Percentiles rank a stretch among this genome's conserved stretches.
These are phyloP conservation scores for Trachelipus rathkii DNA, from an alignment of 1,140 invertebrate genomes.

Conservation along the genomic window DNA sequence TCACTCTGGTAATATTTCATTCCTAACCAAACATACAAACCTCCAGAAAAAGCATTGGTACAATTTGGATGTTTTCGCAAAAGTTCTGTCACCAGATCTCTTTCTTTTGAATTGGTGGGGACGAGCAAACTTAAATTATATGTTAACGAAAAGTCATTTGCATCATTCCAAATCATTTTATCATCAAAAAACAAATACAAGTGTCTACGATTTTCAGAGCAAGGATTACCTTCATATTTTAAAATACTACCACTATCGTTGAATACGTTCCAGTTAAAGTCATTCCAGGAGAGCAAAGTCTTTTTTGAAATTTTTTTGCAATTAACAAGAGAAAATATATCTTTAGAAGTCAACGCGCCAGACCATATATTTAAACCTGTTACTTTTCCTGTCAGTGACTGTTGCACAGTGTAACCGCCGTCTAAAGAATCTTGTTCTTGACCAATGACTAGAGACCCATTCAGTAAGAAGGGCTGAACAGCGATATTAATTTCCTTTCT, in stretches of 20 bases:
- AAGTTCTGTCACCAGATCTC: not conserved
- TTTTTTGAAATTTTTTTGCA: not conserved
- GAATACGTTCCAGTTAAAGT: not conserved
- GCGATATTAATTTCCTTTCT: not conserved
- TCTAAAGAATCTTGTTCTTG: constrained; percentile 4
- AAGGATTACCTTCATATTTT: not conserved
- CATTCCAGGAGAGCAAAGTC: not conserved
- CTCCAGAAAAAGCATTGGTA: not conserved
- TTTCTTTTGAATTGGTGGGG: not conserved
- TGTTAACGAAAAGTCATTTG: not conserved
- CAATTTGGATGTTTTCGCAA: not conserved
- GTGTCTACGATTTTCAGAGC: not conserved
- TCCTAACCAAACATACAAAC: not conserved
- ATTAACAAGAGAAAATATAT: not conserved
- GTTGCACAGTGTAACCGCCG: not conserved
- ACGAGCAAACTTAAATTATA: not conserved
- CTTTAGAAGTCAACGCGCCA: not conserved
- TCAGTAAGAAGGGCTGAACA: not conserved
- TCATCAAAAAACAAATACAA: not conserved
- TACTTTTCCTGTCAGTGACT: not conserved
- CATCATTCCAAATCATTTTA: not conserved
- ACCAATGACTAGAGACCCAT: not conserved
- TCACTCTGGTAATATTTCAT: not conserved
- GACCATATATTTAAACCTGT: not conserved
- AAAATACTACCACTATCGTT: not conserved